Evolutionary conservation across 2,888 invertebrate genomes (phyloP).

Genomic region (Drosophila mettleri): DNA sequence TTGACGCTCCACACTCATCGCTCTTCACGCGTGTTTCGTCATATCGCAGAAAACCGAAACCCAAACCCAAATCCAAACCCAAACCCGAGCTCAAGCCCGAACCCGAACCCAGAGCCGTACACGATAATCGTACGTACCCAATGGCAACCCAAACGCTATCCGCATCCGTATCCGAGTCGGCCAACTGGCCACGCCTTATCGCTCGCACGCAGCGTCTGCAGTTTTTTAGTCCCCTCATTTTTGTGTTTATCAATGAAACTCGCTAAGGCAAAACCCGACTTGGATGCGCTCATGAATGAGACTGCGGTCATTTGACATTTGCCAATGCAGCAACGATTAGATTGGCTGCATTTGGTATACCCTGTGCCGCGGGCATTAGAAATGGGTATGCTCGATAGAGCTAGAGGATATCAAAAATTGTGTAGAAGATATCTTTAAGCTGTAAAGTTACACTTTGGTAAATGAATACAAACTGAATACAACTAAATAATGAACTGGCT

Average conservation of each 20-base stretch:
- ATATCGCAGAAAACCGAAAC: slow-evolving; percentile 52
- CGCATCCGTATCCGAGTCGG: slow-evolving; percentile 43
- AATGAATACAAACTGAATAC: background rate
- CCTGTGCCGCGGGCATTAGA: slow-evolving; percentile 14
- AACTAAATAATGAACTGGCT: background rate
- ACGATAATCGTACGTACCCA: slow-evolving; percentile 8
- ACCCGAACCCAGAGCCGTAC: slow-evolving; percentile 4
- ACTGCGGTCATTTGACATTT: slow-evolving; percentile 62
- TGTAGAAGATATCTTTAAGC: no score
- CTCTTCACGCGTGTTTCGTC: slow-evolving; percentile 71
- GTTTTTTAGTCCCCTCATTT: background rate
- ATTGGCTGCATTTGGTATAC: slow-evolving; percentile 51
- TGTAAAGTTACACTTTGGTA: no score
- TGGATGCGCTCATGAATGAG: slow-evolving; percentile 59
- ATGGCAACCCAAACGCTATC: slow-evolving; percentile 22
- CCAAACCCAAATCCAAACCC: slow-evolving; percentile 12
- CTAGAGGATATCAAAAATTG: background rate
- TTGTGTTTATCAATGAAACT: slow-evolving; percentile 56
- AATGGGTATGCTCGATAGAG: background rate
- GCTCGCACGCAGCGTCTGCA: slow-evolving; percentile 54
- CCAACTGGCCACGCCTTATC: slow-evolving; percentile 42
- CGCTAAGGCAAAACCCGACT: slow-evolving; percentile 15
- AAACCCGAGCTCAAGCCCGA: background rate
- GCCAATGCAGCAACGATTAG: slow-evolving; percentile 64
- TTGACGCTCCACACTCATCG: slow-evolving; percentile 67